phyloP scores from a whole-genome alignment of 2,113 vertebrate genomes.

The Herpetotheres cachinnans region DNA sequence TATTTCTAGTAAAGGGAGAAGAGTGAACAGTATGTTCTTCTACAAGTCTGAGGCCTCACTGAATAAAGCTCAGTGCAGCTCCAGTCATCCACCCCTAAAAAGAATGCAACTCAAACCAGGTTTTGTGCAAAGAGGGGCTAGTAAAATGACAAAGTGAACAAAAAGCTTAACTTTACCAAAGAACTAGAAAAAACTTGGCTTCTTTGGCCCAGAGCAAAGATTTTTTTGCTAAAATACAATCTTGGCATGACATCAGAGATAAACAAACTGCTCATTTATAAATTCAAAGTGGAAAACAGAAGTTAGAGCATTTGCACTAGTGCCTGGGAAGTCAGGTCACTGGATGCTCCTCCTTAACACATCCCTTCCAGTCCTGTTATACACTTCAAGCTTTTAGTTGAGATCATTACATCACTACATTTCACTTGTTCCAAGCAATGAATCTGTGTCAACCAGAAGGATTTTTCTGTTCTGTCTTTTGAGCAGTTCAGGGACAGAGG shows the following conservation, averaged over 20 bases:
- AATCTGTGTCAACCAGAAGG: neutral
- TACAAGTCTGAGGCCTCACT: neutral
- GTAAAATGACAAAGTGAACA: neutral
- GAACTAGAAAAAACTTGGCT: neutral
- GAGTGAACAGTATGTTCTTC: neutral
- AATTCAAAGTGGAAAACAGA: neutral
- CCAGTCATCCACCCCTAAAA: neutral
- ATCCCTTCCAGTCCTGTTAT: neutral
- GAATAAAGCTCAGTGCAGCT: neutral
- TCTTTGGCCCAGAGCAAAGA: neutral
- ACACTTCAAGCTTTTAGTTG: neutral
- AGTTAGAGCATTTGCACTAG: neutral
- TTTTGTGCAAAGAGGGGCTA: neutral
- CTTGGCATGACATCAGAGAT: neutral
- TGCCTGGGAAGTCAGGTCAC: neutral
- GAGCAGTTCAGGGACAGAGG: neutral
- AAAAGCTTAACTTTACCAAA: neutral
- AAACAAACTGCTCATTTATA: neutral
- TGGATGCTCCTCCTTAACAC: neutral
- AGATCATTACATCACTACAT: neutral
- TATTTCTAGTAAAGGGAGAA: neutral
- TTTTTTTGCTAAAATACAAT: neutral
- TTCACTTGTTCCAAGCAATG: neutral
- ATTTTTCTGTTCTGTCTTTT: neutral
- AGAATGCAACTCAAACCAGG: neutral